Percentiles rank a stretch among this genome's conserved stretches.
phyloP scores from a whole-genome alignment of 2,888 invertebrate genomes.

The Dastarcus helophoroides region DNA sequence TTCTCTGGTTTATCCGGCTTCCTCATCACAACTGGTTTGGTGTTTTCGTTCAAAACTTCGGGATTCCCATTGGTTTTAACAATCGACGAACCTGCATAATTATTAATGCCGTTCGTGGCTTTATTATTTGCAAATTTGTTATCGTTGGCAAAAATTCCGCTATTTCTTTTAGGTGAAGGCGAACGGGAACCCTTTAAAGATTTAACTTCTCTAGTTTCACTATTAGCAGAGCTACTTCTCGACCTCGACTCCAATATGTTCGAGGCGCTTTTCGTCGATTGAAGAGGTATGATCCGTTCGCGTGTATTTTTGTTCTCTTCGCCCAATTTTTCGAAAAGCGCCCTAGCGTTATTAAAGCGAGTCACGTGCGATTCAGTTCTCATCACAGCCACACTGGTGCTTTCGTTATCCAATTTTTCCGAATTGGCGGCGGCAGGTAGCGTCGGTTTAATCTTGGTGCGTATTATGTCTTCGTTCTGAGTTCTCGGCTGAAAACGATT shows the following conservation, averaged over 20 bases:
- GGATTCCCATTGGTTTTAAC: conserved; percentile 13
- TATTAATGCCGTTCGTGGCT: conserved; percentile 25
- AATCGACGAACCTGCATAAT: conserved; percentile 3
- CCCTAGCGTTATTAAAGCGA: conserved; percentile 78
- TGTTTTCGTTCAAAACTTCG: conserved; percentile 18
- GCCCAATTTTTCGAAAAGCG: conserved; percentile 81
- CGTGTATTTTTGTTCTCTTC: conserved; percentile 47
- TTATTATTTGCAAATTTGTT: conserved; percentile 10
- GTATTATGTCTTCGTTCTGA: conserved; percentile 20
- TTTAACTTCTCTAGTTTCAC: conserved; percentile 38
- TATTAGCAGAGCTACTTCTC: conserved; percentile 54
- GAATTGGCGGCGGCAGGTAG: conserved; percentile 11
- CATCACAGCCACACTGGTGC: conserved; percentile 52
- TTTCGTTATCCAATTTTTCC: conserved; percentile 15
- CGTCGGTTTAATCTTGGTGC: conserved; percentile 17
- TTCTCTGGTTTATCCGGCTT: conserved; percentile 65
- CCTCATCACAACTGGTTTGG: conserved; percentile 25
- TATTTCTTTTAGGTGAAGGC: conserved; percentile 36
- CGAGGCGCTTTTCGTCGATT: conserved; percentile 36
- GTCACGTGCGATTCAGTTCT: conserved; percentile 82
- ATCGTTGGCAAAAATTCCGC: conserved; percentile 37
- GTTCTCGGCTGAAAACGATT: conserved; percentile 62
- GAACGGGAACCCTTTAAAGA: conserved; percentile 38
- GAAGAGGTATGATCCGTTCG: conserved; percentile 28
- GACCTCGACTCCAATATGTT: conserved; percentile 43